A percentile compares a stretch with the other conserved stretches of the same genome.
phyloP scores from a whole-genome alignment of 2,113 vertebrate species.

The Etheostoma cragini region DNA sequence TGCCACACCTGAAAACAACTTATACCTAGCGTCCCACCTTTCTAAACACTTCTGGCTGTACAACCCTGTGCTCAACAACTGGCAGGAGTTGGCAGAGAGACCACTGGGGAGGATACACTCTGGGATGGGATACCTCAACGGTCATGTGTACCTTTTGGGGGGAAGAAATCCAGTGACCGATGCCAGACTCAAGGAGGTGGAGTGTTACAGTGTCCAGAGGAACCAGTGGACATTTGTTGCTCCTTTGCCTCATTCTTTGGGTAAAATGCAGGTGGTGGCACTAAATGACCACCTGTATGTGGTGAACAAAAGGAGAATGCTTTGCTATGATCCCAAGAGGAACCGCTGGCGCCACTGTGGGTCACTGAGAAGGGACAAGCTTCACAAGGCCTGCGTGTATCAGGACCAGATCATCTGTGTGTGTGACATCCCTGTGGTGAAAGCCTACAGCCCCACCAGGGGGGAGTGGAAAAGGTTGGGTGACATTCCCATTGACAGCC shows the following conservation, averaged over 20 bases:
- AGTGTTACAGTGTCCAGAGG: constrained; percentile 91
- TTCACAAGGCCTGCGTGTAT: constrained; percentile 90
- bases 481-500: constrained; percentile 88
- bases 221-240: constrained; percentile 91
- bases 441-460: constrained; percentile 88
- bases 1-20: constrained; percentile 87
- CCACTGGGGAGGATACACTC: constrained; percentile 87
- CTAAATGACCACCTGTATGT: constrained; percentile 89
- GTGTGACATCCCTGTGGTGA: constrained; percentile 90
- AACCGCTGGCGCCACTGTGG: constrained; percentile 91
- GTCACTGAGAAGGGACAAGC: constrained; percentile 88
- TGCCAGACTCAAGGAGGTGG: constrained; percentile 87
- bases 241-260: constrained; percentile 88
- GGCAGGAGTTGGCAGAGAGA: constrained; percentile 89
- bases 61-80: constrained; percentile 86
- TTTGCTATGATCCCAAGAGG: constrained; percentile 88
- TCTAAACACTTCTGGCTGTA: constrained; percentile 91
- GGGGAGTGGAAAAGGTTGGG: constrained; percentile 89
- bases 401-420: constrained; percentile 92
- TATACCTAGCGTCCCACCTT: constrained; percentile 89
- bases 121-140: constrained; percentile 89
- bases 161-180: constrained; percentile 87
- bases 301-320: constrained; percentile 89
- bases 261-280: constrained; percentile 89
- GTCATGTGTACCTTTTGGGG: constrained; percentile 89